phyloP scores from a whole-genome alignment of 2,113 vertebrate genomes.

The Phycodurus eques region DNA sequence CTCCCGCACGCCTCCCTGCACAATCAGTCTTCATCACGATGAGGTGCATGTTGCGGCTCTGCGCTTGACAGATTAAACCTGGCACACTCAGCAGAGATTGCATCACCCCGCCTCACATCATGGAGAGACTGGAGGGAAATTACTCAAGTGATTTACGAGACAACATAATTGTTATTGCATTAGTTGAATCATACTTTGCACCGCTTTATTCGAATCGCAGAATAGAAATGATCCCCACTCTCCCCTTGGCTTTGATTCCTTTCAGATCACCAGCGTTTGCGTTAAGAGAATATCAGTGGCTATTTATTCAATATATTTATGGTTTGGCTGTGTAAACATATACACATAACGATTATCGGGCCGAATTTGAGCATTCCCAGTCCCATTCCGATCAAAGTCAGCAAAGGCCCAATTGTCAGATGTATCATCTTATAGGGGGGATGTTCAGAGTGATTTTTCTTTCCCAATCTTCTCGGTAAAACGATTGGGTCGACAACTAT shows the following conservation, averaged over 20 bases:
- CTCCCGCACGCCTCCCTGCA: conserved; percentile 35
- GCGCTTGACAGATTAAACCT: conserved; percentile 49
- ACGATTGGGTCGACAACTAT: no score
- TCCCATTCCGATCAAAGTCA: background rate
- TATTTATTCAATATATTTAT: background rate
- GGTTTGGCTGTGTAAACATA: background rate
- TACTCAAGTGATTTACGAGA: conserved; percentile 21
- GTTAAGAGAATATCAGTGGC: background rate
- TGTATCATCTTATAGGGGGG: no score
- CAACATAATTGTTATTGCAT: conserved; percentile 21
- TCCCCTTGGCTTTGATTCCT: background rate
- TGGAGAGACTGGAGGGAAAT: conserved; percentile 15
- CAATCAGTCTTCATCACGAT: conserved; percentile 54
- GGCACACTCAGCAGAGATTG: conserved; percentile 33
- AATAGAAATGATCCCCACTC: background rate
- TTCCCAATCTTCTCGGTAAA: no score
- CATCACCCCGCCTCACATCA: conserved; percentile 19
- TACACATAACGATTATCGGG: background rate
- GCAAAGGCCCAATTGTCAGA: background rate
- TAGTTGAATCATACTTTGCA: conserved; percentile 21
- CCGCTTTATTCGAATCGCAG: conserved; percentile 6
- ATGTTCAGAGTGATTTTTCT: no score
- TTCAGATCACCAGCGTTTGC: background rate
- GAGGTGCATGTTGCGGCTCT: conserved; percentile 39
- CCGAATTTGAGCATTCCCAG: background rate